A percentile compares a stretch with the other conserved stretches of the same genome.
phyloP scores from a whole-genome alignment of 2,113 vertebrate genomes.

The Morone chrysops region DNA sequence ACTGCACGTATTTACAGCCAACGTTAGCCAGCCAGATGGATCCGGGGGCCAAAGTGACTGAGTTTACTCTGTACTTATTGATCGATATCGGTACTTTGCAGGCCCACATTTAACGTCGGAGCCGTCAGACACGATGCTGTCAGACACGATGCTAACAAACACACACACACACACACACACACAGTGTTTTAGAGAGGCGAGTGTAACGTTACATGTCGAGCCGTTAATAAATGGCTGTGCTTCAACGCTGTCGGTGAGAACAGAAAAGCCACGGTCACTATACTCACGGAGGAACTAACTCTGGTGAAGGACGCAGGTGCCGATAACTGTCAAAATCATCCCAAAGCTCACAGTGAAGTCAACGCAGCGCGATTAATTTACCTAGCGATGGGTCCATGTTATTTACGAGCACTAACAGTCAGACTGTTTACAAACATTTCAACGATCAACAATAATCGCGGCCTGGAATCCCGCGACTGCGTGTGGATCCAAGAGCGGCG shows the following conservation, averaged over 20 bases:
- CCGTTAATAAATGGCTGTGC: background rate
- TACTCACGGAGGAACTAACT: background rate
- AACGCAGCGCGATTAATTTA: slow-evolving; percentile 44
- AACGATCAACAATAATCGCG: background rate
- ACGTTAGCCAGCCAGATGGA: background rate
- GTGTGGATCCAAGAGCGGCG: background rate
- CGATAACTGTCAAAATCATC: slow-evolving; percentile 20
- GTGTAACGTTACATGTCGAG: background rate
- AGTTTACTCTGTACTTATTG: background rate
- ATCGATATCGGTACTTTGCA: slow-evolving; percentile 1
- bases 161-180: no score
- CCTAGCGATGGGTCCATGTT: slow-evolving; percentile 33
- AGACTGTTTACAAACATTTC: slow-evolving; percentile 72
- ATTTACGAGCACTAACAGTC: slow-evolving; percentile 29
- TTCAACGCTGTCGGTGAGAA: background rate
- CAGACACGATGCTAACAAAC: slow-evolving; percentile 60
- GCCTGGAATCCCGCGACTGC: background rate
- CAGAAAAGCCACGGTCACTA: background rate
- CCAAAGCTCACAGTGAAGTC: background rate
- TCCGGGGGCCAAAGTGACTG: accelerated
- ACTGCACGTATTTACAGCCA: background rate
- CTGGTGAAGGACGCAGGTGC: background rate
- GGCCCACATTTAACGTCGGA: slow-evolving; percentile 43
- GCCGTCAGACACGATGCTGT: slow-evolving; percentile 55
- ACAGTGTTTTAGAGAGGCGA: background rate